These are phyloP conservation scores for Nemapogon koenigi DNA, from an alignment of 2,888 invertebrate species.

Conservation along the genomic window DNA sequence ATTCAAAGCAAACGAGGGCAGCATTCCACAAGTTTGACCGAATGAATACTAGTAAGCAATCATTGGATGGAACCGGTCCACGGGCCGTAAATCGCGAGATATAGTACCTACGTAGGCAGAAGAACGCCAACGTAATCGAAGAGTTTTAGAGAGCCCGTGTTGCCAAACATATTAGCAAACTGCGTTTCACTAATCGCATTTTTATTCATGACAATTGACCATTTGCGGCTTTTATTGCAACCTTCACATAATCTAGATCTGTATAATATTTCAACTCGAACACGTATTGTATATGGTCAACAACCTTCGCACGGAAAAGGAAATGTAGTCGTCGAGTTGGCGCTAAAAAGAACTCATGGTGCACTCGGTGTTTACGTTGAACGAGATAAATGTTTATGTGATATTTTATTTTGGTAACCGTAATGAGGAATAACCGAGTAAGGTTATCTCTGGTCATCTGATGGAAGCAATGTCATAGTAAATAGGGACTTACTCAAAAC, in stretches of 20 bases:
- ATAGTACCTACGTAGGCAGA: too few relatives aligned
- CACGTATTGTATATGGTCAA: neutral
- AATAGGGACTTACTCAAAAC: too few relatives aligned
- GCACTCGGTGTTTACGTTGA: slow-evolving; percentile 34
- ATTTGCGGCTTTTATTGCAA: slow-evolving; percentile 2
- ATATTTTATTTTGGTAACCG: slow-evolving; percentile 8
- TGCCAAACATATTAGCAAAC: neutral
- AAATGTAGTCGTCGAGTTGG: slow-evolving; percentile 3
- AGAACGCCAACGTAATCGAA: too few relatives aligned
- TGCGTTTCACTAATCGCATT: slow-evolving; percentile 2
- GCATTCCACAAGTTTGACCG: slow-evolving; percentile 9
- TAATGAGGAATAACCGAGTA: too few relatives aligned
- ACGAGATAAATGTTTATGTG: slow-evolving; percentile 28
- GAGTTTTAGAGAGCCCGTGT: too few relatives aligned
- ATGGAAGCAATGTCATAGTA: too few relatives aligned
- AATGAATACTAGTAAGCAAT: slow-evolving; percentile 8
- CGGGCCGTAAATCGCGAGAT: slow-evolving; percentile 20
- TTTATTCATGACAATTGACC: slow-evolving; percentile 1
- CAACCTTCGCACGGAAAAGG: slow-evolving; percentile 4
- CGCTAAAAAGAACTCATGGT: slow-evolving; percentile 1
- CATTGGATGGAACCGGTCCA: slow-evolving; percentile 24
- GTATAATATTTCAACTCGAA: neutral
- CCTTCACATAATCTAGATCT: slow-evolving; percentile 2
- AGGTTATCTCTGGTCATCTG: too few relatives aligned
- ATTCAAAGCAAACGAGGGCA: slow-evolving; percentile 4